A percentile compares a stretch with the other conserved stretches of the same genome.
These are phyloP conservation scores for Dynastes maya DNA, from an alignment of 2,888 invertebrate species.

Conservation along the genomic window DNA sequence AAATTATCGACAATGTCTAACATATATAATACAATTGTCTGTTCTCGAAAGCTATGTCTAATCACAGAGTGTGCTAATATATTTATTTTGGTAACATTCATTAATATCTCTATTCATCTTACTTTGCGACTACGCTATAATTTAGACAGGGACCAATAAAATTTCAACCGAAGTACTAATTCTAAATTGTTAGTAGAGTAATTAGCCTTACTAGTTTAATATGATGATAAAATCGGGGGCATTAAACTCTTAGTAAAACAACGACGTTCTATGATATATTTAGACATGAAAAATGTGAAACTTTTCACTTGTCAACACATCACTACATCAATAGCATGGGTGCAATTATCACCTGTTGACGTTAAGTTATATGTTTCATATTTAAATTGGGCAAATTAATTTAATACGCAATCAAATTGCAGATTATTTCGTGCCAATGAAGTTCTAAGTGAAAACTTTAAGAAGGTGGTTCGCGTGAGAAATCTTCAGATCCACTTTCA, in stretches of 20 bases:
- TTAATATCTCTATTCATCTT: no score
- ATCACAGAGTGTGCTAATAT: no score
- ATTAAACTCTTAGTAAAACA: not conserved
- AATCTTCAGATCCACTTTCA: not conserved
- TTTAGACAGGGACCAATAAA: not conserved
- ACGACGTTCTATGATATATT: not conserved
- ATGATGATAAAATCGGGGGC: constrained; percentile 2
- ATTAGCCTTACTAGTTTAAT: no score
- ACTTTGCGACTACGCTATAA: not conserved
- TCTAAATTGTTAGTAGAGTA: not conserved
- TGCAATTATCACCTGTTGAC: not conserved
- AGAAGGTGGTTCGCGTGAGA: no score
- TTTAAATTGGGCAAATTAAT: constrained; percentile 3
- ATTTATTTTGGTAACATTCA: no score
- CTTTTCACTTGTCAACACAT: not conserved
- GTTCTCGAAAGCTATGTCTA: not conserved
- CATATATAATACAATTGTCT: not conserved
- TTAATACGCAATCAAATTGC: constrained; percentile 4
- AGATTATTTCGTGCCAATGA: not conserved
- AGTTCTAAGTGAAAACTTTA: not conserved
- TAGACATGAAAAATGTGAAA: not conserved
- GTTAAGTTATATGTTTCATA: not conserved
- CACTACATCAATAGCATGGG: no score
- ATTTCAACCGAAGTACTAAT: not conserved
- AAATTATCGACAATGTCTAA: constrained; percentile 17